Evolutionary conservation across 1,140 invertebrate species (phyloP), one percentile per base, ranked within the genome.

Genomic region (Thaumetopoea pityocampa): DNA sequence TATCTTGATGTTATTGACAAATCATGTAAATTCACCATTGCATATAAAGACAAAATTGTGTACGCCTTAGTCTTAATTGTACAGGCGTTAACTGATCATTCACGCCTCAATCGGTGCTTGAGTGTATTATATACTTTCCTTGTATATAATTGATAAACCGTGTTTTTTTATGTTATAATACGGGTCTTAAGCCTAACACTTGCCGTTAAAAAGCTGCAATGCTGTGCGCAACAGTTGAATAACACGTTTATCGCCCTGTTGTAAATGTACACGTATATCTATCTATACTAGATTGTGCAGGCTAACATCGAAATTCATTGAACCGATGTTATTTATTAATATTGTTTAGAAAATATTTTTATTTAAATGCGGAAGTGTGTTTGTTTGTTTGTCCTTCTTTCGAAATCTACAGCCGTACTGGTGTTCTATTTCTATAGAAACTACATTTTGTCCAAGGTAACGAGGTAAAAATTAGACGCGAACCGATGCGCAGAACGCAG

Each of bases 121-220:
- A 29, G 36, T 40, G 36, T 29, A 40, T 40, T 29, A 27, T 41
- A 41, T 23, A 30, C 30, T 32, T 41, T 20, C 27, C 32, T 19
- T 19, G 23, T 10, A 23, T 32, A 41, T 41, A 17, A 26, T 37
- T 40, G 26, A 40, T 29, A 36, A 37, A 41, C 15, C 32, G 27
- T 41, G 22, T 41, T 30, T 18, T 14, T 32, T 32, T 33, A 23
- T 41, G 40, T 32, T 40, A 28, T 28, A 43, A 50, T 50, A 50
- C 47, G 47, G 47, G 47, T 50, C 26, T 43, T 50, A 43, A 43
- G 32, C 33, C 37, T 49, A 42, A 27, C 36, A 40, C 36, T 41
- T 41, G 27, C 37, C 37, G 37, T 28, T 19, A 41, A 19, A 16
- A 9, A 41, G 12, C 27, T 32, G 11, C 37, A 41, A 41, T 19